Percentiles rank a stretch among this genome's conserved stretches.
Conservation (phyloP, 2,113 vertebrate species). For the Phaethornis superciliosus region DNA sequence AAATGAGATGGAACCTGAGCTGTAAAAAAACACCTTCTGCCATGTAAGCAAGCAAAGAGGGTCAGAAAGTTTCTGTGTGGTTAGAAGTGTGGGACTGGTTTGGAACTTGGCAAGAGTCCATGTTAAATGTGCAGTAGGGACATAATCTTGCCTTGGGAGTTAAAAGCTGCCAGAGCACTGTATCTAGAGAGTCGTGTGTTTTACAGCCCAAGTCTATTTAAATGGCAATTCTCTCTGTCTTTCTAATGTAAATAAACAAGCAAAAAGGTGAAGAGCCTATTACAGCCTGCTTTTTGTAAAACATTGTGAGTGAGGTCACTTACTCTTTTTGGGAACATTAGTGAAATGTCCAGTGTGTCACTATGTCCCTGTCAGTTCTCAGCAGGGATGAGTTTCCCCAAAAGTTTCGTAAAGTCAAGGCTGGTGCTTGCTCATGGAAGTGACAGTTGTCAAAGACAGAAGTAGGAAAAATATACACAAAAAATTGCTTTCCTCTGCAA, state of each 20-base stretch:
- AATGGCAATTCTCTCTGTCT: background rate
- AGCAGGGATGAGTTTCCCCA: background rate
- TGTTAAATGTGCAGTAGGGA: background rate
- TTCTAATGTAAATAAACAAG: background rate
- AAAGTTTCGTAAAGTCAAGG: background rate
- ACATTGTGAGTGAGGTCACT: background rate
- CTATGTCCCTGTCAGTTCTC: background rate
- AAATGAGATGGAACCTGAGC: background rate
- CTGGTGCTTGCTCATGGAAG: background rate
- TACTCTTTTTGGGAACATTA: background rate
- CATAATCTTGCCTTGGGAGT: background rate
- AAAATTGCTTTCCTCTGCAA: background rate
- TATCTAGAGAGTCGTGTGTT: background rate
- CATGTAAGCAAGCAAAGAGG: background rate
- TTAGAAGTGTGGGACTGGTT: background rate
- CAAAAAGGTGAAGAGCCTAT: background rate
- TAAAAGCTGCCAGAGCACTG: background rate
- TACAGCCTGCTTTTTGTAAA: background rate
- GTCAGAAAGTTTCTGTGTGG: background rate
- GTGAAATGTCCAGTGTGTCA: background rate
- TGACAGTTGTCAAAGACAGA: background rate
- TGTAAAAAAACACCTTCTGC: background rate
- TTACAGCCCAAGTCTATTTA: background rate
- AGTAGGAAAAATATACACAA: background rate
- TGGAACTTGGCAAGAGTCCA: background rate